phyloP scores from a whole-genome alignment of 2,113 vertebrate species.

The Chaetops frenatus region DNA sequence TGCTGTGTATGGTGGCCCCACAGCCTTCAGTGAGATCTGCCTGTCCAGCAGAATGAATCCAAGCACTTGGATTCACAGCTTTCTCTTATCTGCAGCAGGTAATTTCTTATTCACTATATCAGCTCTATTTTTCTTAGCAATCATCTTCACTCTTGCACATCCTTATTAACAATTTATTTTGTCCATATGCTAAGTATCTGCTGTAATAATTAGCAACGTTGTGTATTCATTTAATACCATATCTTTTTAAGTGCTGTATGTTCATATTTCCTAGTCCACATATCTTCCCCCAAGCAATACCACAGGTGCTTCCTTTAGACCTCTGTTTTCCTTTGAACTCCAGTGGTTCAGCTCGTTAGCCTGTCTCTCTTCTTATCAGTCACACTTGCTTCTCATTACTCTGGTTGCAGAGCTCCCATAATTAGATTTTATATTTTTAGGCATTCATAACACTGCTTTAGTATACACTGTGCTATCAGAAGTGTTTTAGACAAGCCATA shows the following conservation, averaged over 20 bases:
- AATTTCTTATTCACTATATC: background rate
- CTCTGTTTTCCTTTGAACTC: background rate
- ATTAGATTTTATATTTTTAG: slow-evolving; percentile 49
- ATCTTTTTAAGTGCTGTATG: background rate
- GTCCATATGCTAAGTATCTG: background rate
- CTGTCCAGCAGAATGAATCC: background rate
- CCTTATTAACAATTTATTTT: background rate
- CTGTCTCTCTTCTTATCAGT: slow-evolving; percentile 31
- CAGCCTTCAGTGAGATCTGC: background rate
- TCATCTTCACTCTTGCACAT: background rate
- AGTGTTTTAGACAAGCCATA: background rate
- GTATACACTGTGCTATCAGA: background rate
- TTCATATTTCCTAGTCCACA: background rate
- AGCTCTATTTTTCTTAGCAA: background rate
- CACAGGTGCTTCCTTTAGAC: background rate
- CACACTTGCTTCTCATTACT: background rate
- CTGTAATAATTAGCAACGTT: background rate
- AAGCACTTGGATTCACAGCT: background rate
- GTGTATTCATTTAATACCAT: background rate
- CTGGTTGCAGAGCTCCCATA: background rate
- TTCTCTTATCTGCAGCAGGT: background rate
- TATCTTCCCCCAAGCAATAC: background rate
- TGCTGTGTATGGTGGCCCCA: accelerated
- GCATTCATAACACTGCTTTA: background rate
- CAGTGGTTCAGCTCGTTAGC: slow-evolving; percentile 1